Evolutionary conservation across 1,140 invertebrate species (phyloP).

Genomic region (Papilio machaon): DNA sequence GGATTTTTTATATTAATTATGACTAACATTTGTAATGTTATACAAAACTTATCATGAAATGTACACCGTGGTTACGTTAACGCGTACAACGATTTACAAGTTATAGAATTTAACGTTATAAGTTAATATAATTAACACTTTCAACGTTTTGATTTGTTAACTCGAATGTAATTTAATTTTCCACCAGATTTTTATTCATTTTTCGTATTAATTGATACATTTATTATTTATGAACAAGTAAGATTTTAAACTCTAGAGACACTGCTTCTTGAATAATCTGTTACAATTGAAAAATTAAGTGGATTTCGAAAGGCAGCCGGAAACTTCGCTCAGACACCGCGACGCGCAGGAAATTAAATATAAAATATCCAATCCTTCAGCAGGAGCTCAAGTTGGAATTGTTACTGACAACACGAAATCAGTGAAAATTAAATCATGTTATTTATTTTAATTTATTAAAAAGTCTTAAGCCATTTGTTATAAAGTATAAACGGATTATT

Average conservation of each 20-base stretch:
- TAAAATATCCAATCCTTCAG: constrained; percentile 10
- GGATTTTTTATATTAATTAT: constrained; percentile 10
- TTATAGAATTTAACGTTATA: no score
- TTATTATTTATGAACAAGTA: background rate
- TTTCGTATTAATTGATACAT: background rate
- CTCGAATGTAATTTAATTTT: no score
- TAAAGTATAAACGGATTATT: no score
- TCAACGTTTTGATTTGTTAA: no score
- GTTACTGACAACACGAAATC: background rate
- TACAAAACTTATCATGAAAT: background rate
- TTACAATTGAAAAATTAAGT: constrained; percentile 9
- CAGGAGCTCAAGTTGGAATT: background rate
- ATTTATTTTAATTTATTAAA: background rate
- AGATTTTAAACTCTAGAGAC: background rate
- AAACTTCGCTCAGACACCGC: background rate
- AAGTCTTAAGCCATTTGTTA: background rate
- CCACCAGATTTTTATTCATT: background rate
- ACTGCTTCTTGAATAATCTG: constrained; percentile 17
- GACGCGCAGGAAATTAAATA: background rate
- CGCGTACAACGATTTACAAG: no score
- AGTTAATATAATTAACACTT: no score
- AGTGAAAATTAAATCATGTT: background rate
- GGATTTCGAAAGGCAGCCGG: background rate
- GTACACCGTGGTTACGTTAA: no score
- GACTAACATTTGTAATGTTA: background rate